Evolutionary conservation across 2,888 invertebrate species (phyloP).

Genomic region (Amphipyra berbera): DNA sequence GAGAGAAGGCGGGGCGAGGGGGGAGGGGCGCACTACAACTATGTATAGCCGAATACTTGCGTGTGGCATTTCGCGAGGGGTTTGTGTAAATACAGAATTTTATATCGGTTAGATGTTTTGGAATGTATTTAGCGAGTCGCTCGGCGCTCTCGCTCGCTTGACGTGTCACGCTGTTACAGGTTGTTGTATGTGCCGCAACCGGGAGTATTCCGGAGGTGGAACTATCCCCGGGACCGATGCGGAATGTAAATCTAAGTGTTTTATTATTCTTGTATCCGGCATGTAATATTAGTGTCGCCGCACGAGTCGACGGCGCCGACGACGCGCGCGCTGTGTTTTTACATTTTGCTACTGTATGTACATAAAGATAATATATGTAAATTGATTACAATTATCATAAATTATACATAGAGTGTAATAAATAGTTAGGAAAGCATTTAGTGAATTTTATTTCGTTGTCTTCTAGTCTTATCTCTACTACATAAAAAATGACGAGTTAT

Average conservation of each 20-base stretch:
- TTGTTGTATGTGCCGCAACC: no score
- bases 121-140: conserved; percentile 66
- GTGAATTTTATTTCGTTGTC: conserved; percentile 59
- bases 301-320: conserved; percentile 13
- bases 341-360: conserved; percentile 88
- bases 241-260: neutral
- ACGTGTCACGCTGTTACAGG: neutral
- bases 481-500: neutral
- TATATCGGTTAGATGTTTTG: conserved; percentile 75
- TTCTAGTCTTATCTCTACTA: neutral
- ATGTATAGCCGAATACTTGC: conserved; percentile 23
- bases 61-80: conserved; percentile 38
- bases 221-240: neutral
- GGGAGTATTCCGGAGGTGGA: no score
- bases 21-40: conserved; percentile 22
- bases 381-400: conserved; percentile 84
- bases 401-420: conserved; percentile 88
- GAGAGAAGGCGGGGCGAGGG: neutral
- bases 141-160: conserved; percentile 40
- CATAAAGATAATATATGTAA: conserved; percentile 85
- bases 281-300: neutral
- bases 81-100: conserved; percentile 82
- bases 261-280: neutral
- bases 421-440: conserved; percentile 82
- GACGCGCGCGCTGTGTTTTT: conserved; percentile 68